phyloP scores from a whole-genome alignment of 2,797 vertebrate species.

The Acropternis orthonyx region DNA sequence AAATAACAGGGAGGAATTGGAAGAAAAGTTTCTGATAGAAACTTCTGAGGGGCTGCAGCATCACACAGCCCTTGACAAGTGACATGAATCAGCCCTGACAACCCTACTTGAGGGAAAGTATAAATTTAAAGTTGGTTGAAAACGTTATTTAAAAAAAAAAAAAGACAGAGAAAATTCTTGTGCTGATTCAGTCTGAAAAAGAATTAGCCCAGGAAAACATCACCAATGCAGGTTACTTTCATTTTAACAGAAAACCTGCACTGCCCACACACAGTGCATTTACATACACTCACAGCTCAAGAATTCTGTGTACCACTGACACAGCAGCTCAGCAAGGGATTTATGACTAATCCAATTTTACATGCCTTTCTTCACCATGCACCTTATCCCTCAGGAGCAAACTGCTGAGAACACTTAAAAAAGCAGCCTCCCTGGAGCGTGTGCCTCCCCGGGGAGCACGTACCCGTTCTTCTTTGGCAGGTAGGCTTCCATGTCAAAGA shows the following conservation, averaged over 20 bases:
- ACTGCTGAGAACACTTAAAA: fast-evolving
- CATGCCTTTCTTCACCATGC: neutral
- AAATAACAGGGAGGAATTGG: neutral
- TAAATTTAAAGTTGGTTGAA: neutral
- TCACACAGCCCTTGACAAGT: neutral
- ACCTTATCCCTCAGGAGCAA: neutral
- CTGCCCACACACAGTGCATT: neutral
- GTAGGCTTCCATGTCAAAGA: conserved; percentile 99
- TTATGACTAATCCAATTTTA: conserved; percentile 44
- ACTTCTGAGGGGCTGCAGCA: neutral
- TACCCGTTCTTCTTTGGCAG: conserved; percentile 97
- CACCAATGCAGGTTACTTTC: neutral
- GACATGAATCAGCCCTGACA: neutral
- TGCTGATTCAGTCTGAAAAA: neutral
- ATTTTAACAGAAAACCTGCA: neutral
- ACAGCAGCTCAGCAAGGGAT: conserved; percentile 39
- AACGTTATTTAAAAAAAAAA: neutral
- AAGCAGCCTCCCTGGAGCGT: neutral
- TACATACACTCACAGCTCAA: neutral
- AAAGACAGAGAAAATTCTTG: neutral
- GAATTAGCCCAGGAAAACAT: neutral
- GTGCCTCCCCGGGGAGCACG: neutral
- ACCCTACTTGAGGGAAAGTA: neutral
- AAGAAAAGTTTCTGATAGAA: neutral
- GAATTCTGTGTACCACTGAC: neutral